These are phyloP conservation scores for Hydropotes inermis DNA, from an alignment of 2,113 vertebrate genomes.

Conservation along the genomic window DNA sequence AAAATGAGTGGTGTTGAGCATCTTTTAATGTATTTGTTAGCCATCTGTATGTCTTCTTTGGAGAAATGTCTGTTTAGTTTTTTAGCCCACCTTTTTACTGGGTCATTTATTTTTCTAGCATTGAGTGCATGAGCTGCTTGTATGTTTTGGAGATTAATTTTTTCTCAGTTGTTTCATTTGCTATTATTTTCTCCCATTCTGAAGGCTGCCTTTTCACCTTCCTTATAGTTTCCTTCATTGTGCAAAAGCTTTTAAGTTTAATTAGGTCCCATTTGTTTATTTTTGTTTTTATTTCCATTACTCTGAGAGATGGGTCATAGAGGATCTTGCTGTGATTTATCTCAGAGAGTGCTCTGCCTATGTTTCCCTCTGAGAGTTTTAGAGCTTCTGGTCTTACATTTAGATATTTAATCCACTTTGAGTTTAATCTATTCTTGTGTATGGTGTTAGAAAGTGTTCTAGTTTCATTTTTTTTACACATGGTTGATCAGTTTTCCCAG, in stretches of 20 bases:
- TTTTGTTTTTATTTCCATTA: background rate
- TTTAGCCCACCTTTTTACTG: background rate
- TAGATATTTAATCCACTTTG: background rate
- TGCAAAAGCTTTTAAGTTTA: background rate
- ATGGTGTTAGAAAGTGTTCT: background rate
- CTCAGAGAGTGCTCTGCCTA: background rate
- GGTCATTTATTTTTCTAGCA: background rate
- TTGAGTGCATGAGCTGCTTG: background rate
- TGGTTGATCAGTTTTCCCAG: background rate
- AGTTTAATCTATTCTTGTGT: background rate
- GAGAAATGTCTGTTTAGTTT: background rate
- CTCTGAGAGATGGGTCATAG: background rate
- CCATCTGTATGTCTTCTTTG: background rate
- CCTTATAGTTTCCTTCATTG: background rate
- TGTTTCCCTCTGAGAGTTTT: background rate
- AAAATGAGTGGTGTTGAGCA: background rate
- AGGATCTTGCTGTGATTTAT: background rate
- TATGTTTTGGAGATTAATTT: background rate
- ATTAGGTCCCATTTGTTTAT: background rate
- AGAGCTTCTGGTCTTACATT: background rate
- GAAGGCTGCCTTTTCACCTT: background rate
- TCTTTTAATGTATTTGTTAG: background rate
- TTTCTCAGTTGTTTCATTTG: background rate
- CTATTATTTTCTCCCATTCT: background rate
- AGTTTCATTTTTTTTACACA: background rate